These are phyloP conservation scores for Cebus imitator DNA, from an alignment of 2,113 vertebrate genomes.

Conservation along the genomic window DNA sequence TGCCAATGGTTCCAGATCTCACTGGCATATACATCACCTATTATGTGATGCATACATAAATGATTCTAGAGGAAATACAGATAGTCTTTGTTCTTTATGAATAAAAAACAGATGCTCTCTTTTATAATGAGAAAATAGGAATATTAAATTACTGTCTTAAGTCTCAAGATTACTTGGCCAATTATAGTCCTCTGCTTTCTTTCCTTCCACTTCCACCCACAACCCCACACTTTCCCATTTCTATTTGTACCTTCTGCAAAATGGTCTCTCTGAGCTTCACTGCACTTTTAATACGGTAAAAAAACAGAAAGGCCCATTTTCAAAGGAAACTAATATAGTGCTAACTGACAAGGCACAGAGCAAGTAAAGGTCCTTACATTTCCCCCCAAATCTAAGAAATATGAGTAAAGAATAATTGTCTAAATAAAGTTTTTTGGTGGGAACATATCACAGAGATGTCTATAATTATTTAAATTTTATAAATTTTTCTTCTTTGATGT, in stretches of 20 bases:
- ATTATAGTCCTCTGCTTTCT: background rate
- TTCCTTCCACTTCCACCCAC: background rate
- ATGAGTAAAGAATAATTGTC: constrained; percentile 5
- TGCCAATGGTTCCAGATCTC: no score
- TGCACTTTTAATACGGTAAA: background rate
- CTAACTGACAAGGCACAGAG: background rate
- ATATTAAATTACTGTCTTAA: background rate
- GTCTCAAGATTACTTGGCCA: background rate
- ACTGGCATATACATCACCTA: no score
- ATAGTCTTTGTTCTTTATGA: background rate
- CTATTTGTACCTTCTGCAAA: background rate
- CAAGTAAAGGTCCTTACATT: background rate
- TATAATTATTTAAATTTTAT: constrained; percentile 60
- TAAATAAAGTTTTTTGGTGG: constrained; percentile 33
- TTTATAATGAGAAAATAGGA: background rate
- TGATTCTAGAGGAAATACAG: background rate
- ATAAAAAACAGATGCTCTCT: background rate
- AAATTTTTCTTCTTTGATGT: constrained; percentile 23
- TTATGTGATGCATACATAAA: no score
- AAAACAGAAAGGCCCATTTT: background rate
- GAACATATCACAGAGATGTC: background rate
- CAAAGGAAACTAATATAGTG: background rate
- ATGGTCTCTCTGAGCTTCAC: background rate
- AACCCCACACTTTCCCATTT: accelerated
- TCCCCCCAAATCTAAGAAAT: constrained; percentile 53